Conservation (phyloP, 2,888 invertebrate species). For the Steinernema hermaphroditum region DNA sequence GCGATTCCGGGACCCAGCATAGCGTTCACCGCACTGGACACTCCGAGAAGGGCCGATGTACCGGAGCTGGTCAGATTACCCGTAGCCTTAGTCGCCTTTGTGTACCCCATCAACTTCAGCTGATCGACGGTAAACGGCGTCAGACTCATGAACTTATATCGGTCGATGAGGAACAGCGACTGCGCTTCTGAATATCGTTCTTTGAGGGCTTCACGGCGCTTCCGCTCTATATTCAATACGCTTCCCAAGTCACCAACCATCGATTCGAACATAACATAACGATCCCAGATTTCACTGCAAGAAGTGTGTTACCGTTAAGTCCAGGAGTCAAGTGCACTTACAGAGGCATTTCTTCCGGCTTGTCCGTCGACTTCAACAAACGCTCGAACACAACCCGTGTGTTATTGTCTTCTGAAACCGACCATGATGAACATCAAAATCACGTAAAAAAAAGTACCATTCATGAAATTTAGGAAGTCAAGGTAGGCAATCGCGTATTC, state of each 20-base stretch:
- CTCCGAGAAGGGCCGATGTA: background rate
- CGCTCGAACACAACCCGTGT: conserved; percentile 97
- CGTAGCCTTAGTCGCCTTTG: conserved; percentile 1
- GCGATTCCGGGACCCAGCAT: conserved; percentile 1
- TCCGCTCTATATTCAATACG: conserved; percentile 93
- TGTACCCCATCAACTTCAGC: conserved; percentile 74
- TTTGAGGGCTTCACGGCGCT: conserved; percentile 83
- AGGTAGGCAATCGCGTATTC: conserved; percentile 94
- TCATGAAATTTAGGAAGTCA: conserved; percentile 93
- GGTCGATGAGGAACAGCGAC: conserved; percentile 91
- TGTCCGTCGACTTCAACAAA: conserved; percentile 75
- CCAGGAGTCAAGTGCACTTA: conserved; percentile 28
- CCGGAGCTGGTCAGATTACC: background rate
- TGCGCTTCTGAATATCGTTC: conserved; percentile 95
- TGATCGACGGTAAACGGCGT: conserved; percentile 90
- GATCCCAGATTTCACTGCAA: conserved; percentile 90
- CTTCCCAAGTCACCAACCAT: conserved; percentile 95
- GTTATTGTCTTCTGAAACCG: conserved; percentile 89
- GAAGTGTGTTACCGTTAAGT: too few species aligned
- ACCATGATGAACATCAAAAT: background rate
- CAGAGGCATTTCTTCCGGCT: conserved; percentile 41
- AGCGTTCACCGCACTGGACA: background rate
- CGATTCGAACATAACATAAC: conserved; percentile 96
- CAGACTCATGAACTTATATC: conserved; percentile 88
- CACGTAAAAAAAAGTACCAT: conserved; percentile 72